Evolutionary conservation across 2,797 vertebrate species (phyloP).

Genomic region (Xenopus petersii): DNA sequence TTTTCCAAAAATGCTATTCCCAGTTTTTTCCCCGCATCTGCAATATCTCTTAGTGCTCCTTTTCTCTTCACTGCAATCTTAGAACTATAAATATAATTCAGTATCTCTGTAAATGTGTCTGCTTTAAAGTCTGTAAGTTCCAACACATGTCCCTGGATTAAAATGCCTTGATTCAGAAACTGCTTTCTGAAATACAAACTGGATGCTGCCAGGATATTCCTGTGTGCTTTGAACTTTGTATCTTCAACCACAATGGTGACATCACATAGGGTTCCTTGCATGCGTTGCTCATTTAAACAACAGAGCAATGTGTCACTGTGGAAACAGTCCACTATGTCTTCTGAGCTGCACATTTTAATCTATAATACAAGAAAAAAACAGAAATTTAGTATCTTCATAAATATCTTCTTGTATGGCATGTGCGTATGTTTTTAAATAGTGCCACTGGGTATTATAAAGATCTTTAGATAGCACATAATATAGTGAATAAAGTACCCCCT

Average conservation of each 20-base stretch:
- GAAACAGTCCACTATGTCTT: slow-evolving; percentile 85
- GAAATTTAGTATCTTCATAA: neutral
- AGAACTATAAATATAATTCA: slow-evolving; percentile 96
- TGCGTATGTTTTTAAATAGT: no score
- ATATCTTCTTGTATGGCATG: no score
- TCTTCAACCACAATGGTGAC: slow-evolving; percentile 97
- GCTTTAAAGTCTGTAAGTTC: slow-evolving; percentile 94
- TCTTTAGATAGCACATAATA: no score
- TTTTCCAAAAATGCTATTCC: slow-evolving; percentile 96
- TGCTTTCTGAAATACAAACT: slow-evolving; percentile 93
- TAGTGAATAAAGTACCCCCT: no score
- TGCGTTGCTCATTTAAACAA: slow-evolving; percentile 91
- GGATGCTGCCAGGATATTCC: slow-evolving; percentile 93
- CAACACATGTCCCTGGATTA: slow-evolving; percentile 84
- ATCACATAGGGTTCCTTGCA: slow-evolving; percentile 90
- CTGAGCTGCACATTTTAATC: slow-evolving; percentile 72
- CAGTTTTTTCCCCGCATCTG: slow-evolving; percentile 89
- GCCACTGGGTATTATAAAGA: no score
- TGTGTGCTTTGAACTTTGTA: slow-evolving; percentile 95
- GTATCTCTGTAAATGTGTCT: slow-evolving; percentile 93
- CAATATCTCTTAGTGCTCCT: slow-evolving; percentile 79
- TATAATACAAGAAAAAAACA: slow-evolving; percentile 62
- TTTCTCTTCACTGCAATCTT: slow-evolving; percentile 77
- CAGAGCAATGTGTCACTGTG: slow-evolving; percentile 88
- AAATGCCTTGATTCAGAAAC: slow-evolving; percentile 80